Conservation (phyloP, 2,113 vertebrate species). For the Catagonus wagneri region DNA sequence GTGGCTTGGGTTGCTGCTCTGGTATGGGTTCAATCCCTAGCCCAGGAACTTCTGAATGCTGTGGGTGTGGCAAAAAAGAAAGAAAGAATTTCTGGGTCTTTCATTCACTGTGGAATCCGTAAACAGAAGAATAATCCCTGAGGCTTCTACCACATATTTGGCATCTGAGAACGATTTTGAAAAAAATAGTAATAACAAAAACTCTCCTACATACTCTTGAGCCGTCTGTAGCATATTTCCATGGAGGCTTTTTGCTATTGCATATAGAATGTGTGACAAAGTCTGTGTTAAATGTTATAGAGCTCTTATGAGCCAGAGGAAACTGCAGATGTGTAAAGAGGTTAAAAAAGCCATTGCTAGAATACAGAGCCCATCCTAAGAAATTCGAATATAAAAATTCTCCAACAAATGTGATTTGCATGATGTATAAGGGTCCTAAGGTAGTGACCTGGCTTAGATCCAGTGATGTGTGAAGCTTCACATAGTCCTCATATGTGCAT, state of each 20-base stretch:
- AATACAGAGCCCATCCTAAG: not conserved
- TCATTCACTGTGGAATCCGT: not conserved
- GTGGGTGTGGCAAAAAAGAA: too few relatives aligned
- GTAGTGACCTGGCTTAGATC: not conserved
- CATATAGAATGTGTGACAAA: not conserved
- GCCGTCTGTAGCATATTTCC: not conserved
- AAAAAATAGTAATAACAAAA: not conserved
- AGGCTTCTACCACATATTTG: not conserved
- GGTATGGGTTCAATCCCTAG: too few relatives aligned
- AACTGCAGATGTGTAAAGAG: not conserved
- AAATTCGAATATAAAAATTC: not conserved
- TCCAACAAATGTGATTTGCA: not conserved
- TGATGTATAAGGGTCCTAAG: not conserved
- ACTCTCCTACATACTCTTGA: not conserved
- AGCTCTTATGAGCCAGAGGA: not conserved
- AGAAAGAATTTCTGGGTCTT: not conserved
- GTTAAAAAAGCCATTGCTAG: not conserved
- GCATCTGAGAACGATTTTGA: not conserved
- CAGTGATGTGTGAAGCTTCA: not conserved
- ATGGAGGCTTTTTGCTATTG: not conserved
- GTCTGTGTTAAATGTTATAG: not conserved
- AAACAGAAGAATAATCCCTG: not conserved
- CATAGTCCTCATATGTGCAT: not conserved
- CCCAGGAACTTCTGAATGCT: too few relatives aligned
- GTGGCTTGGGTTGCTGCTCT: too few relatives aligned